A percentile compares a stretch with the other conserved stretches of the same genome.
Conservation (phyloP, 2,113 vertebrate genomes). For the cattle (Bos taurus) region ARS-UCD2.0 NC_037335.1:54945501-54946000, state of each 20-base stretch:
- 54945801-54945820: background rate
- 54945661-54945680: background rate
- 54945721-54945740: background rate
- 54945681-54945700: background rate
- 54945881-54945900: background rate
- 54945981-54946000: background rate
- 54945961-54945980: background rate
- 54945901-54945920: background rate
- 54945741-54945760: background rate
- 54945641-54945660: background rate
- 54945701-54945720: background rate
- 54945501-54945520: background rate
- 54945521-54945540: background rate
- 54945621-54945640: background rate
- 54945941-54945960: background rate
- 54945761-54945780: background rate
- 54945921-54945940: background rate
- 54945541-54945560: background rate
- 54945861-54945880: background rate
- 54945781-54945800: background rate
- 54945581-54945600: background rate
- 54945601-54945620: background rate
- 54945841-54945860: background rate
- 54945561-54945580: background rate
- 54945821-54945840: background rate